A percentile compares a stretch with the other conserved stretches of the same genome.
Evolutionary conservation across 2,888 invertebrate genomes (phyloP).

Genomic region (Dromius quadrimaculatus): DNA sequence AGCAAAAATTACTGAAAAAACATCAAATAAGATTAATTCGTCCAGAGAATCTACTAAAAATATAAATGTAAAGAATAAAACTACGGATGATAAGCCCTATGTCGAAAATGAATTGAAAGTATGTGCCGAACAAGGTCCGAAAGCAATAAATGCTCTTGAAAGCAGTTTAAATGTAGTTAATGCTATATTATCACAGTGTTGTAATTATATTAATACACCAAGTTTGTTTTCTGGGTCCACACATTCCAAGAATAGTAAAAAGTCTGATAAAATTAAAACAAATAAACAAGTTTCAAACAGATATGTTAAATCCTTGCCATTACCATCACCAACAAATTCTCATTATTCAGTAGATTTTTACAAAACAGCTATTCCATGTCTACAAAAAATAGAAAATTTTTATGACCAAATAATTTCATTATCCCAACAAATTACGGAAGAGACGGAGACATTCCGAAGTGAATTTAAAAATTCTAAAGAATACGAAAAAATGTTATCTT

Average conservation of each 20-base stretch:
- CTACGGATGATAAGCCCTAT: background rate
- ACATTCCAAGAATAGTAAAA: background rate
- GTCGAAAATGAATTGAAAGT: constrained; percentile 14
- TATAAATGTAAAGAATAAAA: background rate
- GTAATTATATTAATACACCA: constrained; percentile 29
- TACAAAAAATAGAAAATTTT: constrained; percentile 25
- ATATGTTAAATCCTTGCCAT: constrained; percentile 10
- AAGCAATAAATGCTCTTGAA: constrained; percentile 4
- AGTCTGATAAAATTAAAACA: background rate
- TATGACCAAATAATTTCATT: constrained; percentile 30
- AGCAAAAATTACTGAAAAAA: background rate
- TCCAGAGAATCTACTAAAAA: background rate
- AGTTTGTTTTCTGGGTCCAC: constrained; percentile 31
- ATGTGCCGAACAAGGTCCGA: constrained; percentile 1
- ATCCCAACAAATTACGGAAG: constrained; percentile 19
- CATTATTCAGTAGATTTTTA: constrained; percentile 9
- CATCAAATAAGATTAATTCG: background rate
- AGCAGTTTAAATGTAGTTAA: constrained; percentile 12
- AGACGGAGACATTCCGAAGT: constrained; percentile 15
- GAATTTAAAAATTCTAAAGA: constrained; percentile 2
- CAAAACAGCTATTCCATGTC: constrained; percentile 36
- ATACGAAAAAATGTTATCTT: background rate
- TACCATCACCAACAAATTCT: background rate
- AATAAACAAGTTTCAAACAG: background rate
- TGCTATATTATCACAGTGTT: constrained; percentile 17